Conservation (phyloP, 2,113 vertebrate genomes). For the Microtus ochrogaster region DNA sequence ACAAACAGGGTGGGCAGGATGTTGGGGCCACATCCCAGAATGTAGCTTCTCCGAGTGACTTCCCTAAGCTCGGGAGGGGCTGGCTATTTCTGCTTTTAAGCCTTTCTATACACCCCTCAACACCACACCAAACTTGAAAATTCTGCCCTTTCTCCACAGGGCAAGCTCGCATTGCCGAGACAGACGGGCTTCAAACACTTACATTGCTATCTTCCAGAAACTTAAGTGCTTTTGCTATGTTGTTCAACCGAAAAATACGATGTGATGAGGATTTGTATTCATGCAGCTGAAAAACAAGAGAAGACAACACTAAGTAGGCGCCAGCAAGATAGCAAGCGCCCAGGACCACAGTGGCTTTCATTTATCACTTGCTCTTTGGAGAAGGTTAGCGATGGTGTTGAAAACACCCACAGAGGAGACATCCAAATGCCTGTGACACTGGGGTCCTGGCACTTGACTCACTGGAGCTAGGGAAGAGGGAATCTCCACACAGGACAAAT, state of each 20-base stretch:
- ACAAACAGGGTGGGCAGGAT: accelerated
- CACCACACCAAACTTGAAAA: not conserved
- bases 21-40: accelerated
- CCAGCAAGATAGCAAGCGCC: too few relatives aligned
- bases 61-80: not conserved
- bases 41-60: too few relatives aligned
- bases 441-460: not conserved
- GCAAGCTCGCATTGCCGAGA: not conserved
- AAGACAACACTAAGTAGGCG: not conserved
- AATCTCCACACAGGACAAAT: not conserved
- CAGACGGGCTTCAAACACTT: slow-evolving; percentile 82
- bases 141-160: accelerated
- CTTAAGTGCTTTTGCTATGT: slow-evolving; percentile 96
- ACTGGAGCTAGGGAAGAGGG: not conserved
- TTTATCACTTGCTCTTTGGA: too few relatives aligned
- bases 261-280: slow-evolving; percentile 95
- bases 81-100: not conserved
- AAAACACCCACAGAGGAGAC: not conserved
- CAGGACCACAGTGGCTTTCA: not conserved
- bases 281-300: slow-evolving; percentile 89
- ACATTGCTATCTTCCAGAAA: slow-evolving; percentile 98
- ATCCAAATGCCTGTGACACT: not conserved
- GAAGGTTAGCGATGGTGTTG: not conserved
- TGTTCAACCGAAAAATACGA: slow-evolving; percentile 97
- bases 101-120: accelerated